These are phyloP conservation scores for Meda fulgida DNA, from an alignment of 2,797 vertebrate genomes.

Conservation along the genomic window DNA sequence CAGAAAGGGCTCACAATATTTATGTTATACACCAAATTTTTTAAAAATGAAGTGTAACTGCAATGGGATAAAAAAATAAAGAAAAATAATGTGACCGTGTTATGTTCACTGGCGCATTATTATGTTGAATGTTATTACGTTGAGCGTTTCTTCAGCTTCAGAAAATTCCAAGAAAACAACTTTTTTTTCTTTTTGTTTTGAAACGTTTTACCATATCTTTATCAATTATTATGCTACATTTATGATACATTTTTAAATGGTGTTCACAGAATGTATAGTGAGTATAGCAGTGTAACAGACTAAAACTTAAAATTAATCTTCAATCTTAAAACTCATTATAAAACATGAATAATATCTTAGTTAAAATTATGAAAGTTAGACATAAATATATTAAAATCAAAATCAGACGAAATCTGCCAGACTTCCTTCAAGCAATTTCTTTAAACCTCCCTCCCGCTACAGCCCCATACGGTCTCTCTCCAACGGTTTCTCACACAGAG, in stretches of 20 bases:
- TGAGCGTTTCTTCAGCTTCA: background rate
- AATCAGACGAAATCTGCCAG: background rate
- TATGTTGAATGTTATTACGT: background rate
- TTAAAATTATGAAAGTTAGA: too few species aligned
- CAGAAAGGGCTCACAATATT: background rate
- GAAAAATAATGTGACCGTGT: background rate
- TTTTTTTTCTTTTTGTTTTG: background rate
- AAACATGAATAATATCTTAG: background rate
- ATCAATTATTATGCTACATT: background rate
- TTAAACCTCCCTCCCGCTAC: background rate
- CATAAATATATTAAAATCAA: background rate
- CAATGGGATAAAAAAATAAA: background rate
- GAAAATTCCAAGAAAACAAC: background rate
- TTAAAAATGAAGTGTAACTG: background rate
- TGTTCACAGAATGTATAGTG: background rate
- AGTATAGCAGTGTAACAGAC: background rate
- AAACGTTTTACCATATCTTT: background rate
- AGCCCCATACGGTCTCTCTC: background rate
- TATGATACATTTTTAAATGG: background rate
- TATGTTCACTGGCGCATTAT: background rate
- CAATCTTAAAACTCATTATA: background rate
- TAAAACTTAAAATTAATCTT: background rate
- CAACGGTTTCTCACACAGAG: background rate
- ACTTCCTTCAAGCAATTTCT: background rate
- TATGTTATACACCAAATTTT: background rate